Percentiles rank a stretch among this genome's conserved stretches.
Conservation (phyloP, 2,888 invertebrate genomes). For the Athetis lepigone region DNA sequence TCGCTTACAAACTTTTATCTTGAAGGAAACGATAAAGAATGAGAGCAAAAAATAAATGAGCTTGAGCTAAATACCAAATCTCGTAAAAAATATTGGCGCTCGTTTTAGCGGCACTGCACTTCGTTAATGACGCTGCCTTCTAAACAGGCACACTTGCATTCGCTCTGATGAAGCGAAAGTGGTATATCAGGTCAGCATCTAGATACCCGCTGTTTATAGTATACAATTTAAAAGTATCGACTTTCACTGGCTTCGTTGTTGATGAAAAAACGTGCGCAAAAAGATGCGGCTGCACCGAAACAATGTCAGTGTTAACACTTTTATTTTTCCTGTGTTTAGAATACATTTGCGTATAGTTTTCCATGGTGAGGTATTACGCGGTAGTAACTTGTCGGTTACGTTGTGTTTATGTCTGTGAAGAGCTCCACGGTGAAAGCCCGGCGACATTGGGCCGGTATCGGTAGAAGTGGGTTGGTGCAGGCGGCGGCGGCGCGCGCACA, state of each 20-base stretch:
- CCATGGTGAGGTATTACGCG: slow-evolving; percentile 57
- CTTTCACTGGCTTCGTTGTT: slow-evolving; percentile 54
- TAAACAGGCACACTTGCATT: slow-evolving; percentile 66
- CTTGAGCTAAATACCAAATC: slow-evolving; percentile 21
- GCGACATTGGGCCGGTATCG: slow-evolving; percentile 82
- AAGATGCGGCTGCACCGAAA: slow-evolving; percentile 36
- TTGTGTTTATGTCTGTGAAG: slow-evolving; percentile 62
- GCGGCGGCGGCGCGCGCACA: slow-evolving; percentile 75
- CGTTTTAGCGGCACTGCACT: slow-evolving; percentile 8
- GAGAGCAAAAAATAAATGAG: slow-evolving; percentile 14
- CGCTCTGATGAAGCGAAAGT: slow-evolving; percentile 72
- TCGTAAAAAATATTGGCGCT: slow-evolving; percentile 22
- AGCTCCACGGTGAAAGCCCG: slow-evolving; percentile 74
- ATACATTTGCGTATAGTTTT: slow-evolving; percentile 45
- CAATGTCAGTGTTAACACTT: slow-evolving; percentile 51
- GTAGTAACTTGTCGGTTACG: slow-evolving; percentile 58
- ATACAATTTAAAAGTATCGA: slow-evolving; percentile 44
- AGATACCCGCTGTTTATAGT: slow-evolving; percentile 45
- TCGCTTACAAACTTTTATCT: slow-evolving; percentile 27
- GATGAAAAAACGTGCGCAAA: slow-evolving; percentile 35
- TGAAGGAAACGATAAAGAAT: slow-evolving; percentile 24
- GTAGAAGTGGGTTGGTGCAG: slow-evolving; percentile 85
- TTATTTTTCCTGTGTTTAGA: slow-evolving; percentile 49
- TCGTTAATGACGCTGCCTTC: slow-evolving; percentile 45
- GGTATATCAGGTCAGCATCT: slow-evolving; percentile 65